Evolutionary conservation across 1,140 invertebrate genomes (phyloP).

Genomic region (Elysia chlorotica): DNA sequence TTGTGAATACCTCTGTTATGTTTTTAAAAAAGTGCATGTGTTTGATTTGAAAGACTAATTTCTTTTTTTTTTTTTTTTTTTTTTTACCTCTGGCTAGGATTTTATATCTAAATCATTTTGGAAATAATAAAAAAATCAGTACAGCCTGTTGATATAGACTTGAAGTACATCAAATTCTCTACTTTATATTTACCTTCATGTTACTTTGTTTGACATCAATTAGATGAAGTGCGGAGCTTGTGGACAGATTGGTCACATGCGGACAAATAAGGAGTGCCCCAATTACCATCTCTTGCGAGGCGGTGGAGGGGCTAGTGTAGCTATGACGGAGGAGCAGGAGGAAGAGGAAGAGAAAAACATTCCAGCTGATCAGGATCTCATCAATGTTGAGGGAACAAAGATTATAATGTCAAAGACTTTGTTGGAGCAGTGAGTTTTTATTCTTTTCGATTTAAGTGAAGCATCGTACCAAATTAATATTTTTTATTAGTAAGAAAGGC

Average conservation of each 20-base stretch:
- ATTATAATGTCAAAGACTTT: constrained; percentile 54
- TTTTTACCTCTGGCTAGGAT: too few relatives aligned
- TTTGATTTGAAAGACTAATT: not conserved
- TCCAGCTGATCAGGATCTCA: constrained; percentile 49
- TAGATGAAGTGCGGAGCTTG: constrained; percentile 93
- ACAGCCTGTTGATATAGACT: too few relatives aligned
- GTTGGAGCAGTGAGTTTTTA: constrained; percentile 24
- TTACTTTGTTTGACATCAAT: too few relatives aligned
- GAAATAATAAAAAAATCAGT: too few relatives aligned
- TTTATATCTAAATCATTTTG: too few relatives aligned
- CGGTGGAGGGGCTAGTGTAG: constrained; percentile 44
- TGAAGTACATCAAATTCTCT: too few relatives aligned
- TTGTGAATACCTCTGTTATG: not conserved
- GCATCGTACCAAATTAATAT: not conserved
- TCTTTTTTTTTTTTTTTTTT: not conserved
- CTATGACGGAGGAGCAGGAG: constrained; percentile 56
- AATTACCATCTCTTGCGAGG: constrained; percentile 41
- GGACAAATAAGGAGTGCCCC: constrained; percentile 56
- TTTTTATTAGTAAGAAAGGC: not conserved
- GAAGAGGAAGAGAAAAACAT: constrained; percentile 52
- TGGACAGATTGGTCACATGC: constrained; percentile 61
- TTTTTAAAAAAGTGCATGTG: not conserved
- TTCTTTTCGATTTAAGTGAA: constrained; percentile 16
- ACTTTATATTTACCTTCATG: too few relatives aligned
- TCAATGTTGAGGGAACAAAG: constrained; percentile 55